These are phyloP conservation scores for Halichoeres trimaculatus DNA, from an alignment of 2,113 vertebrate species.

Conservation along the genomic window DNA sequence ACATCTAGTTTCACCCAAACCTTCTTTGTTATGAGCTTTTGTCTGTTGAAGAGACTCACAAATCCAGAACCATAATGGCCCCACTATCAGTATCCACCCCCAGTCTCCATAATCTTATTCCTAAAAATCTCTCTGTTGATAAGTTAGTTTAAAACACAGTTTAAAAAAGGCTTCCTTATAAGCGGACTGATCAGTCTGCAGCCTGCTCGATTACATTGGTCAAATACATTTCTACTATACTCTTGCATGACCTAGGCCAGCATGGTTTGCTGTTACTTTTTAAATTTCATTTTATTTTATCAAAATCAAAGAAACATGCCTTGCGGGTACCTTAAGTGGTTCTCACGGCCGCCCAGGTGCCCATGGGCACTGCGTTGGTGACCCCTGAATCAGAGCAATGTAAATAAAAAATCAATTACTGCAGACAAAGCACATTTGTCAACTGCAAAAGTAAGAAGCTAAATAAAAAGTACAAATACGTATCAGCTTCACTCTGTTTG, in stretches of 20 bases:
- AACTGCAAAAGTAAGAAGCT: slow-evolving; percentile 66
- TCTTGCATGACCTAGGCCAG: slow-evolving; percentile 2
- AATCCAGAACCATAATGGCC: too few relatives aligned
- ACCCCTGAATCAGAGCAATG: neutral
- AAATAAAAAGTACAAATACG: slow-evolving; percentile 39
- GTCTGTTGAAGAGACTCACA: too few relatives aligned
- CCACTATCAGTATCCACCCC: too few relatives aligned
- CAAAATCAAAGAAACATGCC: neutral
- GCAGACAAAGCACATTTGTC: slow-evolving; percentile 68
- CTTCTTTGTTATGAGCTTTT: neutral
- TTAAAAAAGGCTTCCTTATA: slow-evolving; percentile 47
- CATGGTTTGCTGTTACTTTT: neutral
- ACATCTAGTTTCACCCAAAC: slow-evolving; percentile 9
- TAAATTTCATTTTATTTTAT: too few relatives aligned
- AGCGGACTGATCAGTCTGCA: slow-evolving; percentile 48
- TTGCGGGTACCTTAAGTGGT: neutral
- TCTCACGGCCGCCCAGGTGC: too few relatives aligned
- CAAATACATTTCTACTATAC: neutral
- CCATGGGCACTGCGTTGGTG: too few relatives aligned
- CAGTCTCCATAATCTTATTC: too few relatives aligned
- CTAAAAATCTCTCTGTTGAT: too few relatives aligned
- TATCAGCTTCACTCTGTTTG: slow-evolving; percentile 82
- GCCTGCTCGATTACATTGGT: slow-evolving; percentile 20
- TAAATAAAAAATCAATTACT: neutral
- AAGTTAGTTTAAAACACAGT: too few relatives aligned